phyloP scores from a whole-genome alignment of 1,140 invertebrate genomes.

The Drosophila watanabei region DNA sequence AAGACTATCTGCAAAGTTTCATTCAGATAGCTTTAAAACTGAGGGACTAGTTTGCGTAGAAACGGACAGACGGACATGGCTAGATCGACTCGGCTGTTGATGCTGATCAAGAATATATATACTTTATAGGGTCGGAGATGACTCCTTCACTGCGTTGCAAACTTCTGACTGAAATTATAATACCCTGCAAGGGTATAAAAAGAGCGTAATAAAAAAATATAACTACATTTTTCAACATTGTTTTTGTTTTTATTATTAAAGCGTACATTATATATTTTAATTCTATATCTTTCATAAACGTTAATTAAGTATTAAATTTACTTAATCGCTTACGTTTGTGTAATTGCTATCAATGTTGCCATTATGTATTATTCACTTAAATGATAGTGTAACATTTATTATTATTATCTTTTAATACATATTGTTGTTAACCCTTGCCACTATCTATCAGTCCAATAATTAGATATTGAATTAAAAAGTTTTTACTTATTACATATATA shows the following conservation, averaged over 20 bases:
- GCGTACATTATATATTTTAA: conserved; percentile 17
- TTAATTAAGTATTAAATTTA: conserved; percentile 2
- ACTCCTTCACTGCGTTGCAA: too few relatives aligned
- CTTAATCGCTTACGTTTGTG: conserved; percentile 9
- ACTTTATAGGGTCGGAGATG: too few relatives aligned
- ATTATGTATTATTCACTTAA: conserved; percentile 10
- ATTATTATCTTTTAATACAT: conserved; percentile 15
- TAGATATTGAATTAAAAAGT: not conserved
- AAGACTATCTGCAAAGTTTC: too few relatives aligned
- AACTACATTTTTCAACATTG: conserved; percentile 5
- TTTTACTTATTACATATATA: not conserved
- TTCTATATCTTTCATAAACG: conserved; percentile 6
- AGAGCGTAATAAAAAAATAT: not conserved
- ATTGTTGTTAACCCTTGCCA: conserved; percentile 18
- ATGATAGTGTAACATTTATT: conserved; percentile 25
- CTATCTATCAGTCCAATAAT: conserved; percentile 26
- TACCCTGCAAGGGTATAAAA: too few relatives aligned
- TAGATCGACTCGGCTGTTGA: too few relatives aligned
- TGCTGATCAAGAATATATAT: too few relatives aligned
- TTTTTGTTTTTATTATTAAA: conserved; percentile 22
- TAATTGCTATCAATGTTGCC: conserved; percentile 19
- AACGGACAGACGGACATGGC: too few relatives aligned
- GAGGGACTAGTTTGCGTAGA: too few relatives aligned
- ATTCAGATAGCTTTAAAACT: too few relatives aligned
- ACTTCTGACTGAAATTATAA: too few relatives aligned